Conservation (phyloP, 2,113 vertebrate genomes). For the Lamprotornis superbus region DNA sequence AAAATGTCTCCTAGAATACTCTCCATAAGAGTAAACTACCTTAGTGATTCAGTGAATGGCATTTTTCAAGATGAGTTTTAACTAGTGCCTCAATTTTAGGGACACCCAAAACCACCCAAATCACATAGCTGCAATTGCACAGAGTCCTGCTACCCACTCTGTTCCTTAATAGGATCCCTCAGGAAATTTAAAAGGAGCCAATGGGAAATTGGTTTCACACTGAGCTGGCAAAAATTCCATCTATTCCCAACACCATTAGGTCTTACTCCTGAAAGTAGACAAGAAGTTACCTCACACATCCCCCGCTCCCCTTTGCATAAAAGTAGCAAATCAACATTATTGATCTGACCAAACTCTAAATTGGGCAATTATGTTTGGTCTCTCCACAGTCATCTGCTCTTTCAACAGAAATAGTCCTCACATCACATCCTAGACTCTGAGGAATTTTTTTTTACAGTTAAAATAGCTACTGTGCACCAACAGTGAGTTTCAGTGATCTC, state of each 20-base stretch:
- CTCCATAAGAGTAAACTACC: neutral
- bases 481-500: slow-evolving; percentile 26
- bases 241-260: neutral
- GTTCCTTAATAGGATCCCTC: neutral
- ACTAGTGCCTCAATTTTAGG: neutral
- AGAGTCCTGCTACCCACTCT: neutral
- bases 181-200: neutral
- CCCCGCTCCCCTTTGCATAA: neutral
- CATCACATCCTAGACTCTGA: slow-evolving; percentile 38
- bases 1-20: neutral
- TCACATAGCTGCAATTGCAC: neutral
- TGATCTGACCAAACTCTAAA: slow-evolving; percentile 26
- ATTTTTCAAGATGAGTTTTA: neutral
- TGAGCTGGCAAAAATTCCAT: neutral
- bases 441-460: slow-evolving; percentile 24
- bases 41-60: neutral
- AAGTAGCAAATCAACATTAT: neutral
- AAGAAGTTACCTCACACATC: neutral
- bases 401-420: slow-evolving; percentile 37
- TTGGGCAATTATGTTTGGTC: neutral
- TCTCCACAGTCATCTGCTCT: slow-evolving; percentile 28
- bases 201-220: neutral
- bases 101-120: neutral
- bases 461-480: slow-evolving; percentile 51
- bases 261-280: neutral